These are phyloP conservation scores for Mormyrus iriodes DNA, from an alignment of 2,113 vertebrate species.

Conservation along the genomic window DNA sequence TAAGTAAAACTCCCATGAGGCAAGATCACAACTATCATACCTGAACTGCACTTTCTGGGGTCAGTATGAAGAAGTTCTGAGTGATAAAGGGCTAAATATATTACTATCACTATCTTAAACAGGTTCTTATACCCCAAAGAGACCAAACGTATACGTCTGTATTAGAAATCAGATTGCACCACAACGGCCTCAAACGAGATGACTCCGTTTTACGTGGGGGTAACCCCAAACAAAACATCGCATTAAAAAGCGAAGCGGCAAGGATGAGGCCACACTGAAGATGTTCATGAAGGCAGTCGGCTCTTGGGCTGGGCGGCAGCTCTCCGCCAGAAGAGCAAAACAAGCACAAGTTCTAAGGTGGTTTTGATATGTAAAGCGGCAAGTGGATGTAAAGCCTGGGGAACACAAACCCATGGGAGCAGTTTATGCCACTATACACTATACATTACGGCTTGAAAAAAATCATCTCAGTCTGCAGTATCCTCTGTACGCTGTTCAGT, in stretches of 20 bases:
- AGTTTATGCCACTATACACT: slow-evolving; percentile 35
- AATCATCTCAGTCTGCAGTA: slow-evolving; percentile 63
- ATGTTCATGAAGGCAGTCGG: slow-evolving; percentile 10
- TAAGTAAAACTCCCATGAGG: no score
- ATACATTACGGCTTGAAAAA: slow-evolving; percentile 58
- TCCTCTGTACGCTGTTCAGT: slow-evolving; percentile 62
- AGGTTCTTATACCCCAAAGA: not conserved
- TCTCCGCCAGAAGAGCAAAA: slow-evolving; percentile 28
- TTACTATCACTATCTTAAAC: not conserved
- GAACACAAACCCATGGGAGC: slow-evolving; percentile 32
- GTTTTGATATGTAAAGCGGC: slow-evolving; percentile 45
- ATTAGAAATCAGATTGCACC: no score
- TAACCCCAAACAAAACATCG: not conserved
- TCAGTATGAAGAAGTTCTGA: not conserved
- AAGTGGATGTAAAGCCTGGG: slow-evolving; percentile 35
- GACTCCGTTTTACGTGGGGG: not conserved
- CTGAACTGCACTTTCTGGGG: not conserved
- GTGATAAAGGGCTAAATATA: not conserved
- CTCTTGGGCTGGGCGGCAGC: slow-evolving; percentile 18
- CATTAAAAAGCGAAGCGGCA: not conserved
- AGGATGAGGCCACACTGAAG: not conserved
- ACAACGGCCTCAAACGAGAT: not conserved
- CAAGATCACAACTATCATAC: not conserved
- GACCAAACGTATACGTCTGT: not conserved
- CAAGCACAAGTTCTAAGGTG: slow-evolving; percentile 29